Evolutionary conservation across 1,140 invertebrate genomes (phyloP).

Genomic region (Drosophila watanabei): DNA sequence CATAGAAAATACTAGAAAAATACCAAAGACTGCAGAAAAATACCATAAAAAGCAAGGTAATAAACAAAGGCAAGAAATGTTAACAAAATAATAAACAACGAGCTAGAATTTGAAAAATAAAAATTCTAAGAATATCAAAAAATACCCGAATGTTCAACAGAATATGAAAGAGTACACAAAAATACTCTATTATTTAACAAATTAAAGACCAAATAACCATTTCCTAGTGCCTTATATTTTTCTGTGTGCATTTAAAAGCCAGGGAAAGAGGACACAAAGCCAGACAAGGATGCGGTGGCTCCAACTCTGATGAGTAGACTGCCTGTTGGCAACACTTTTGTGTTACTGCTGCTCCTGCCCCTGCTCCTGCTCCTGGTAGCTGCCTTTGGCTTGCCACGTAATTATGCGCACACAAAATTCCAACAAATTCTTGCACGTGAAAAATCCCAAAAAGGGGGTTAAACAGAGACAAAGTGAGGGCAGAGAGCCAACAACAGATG

Average conservation of each 20-base stretch:
- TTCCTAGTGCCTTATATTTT: neutral
- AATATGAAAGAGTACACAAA: no score
- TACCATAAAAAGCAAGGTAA: no score
- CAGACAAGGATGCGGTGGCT: constrained; percentile 46
- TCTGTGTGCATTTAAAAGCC: neutral
- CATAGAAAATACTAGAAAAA: neutral
- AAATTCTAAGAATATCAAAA: neutral
- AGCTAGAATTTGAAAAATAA: neutral
- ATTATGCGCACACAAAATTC: constrained; percentile 78
- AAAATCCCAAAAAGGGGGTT: constrained; percentile 34
- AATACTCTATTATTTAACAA: neutral
- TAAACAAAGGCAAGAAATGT: neutral
- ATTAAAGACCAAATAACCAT: neutral
- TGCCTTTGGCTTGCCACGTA: constrained; percentile 62
- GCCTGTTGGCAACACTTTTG: constrained; percentile 73
- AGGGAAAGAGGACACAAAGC: constrained; percentile 3
- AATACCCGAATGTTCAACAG: no score
- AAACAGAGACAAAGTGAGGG: constrained; percentile 14
- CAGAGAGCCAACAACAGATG: constrained; percentile 37
- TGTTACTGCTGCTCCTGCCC: constrained; percentile 13
- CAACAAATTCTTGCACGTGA: constrained; percentile 65
- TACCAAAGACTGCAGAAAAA: neutral
- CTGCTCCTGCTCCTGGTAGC: constrained; percentile 2
- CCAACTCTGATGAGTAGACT: constrained; percentile 41
- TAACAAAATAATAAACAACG: neutral